Conservation (phyloP, 2,113 vertebrate genomes). For the Sterna hirundo region DNA sequence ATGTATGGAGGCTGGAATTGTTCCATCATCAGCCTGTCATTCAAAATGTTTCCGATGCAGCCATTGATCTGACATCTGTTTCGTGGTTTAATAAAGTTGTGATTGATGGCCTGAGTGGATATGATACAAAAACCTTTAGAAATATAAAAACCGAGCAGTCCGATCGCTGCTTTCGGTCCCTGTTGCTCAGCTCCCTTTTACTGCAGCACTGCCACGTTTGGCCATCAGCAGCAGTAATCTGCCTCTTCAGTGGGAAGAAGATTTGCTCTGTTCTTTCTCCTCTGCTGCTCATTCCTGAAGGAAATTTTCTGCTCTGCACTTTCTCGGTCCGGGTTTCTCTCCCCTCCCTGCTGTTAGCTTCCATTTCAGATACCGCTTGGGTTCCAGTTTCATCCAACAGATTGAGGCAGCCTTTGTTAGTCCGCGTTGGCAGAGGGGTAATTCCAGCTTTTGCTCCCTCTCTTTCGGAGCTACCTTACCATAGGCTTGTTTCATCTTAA, state of each 20-base stretch:
- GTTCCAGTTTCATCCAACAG: not conserved
- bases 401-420: not conserved
- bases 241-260: not conserved
- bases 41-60: conserved; percentile 37
- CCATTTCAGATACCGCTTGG: not conserved
- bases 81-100: conserved; percentile 44
- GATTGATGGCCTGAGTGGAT: conserved; percentile 46
- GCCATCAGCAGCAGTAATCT: not conserved
- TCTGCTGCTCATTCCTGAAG: not conserved
- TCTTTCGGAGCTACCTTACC: not conserved
- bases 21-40: conserved; percentile 35
- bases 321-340: not conserved
- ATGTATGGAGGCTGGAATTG: conserved; percentile 30
- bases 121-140: conserved; percentile 6
- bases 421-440: not conserved
- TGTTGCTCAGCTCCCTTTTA: not conserved
- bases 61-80: conserved; percentile 26
- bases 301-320: not conserved
- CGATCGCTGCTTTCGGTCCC: not conserved
- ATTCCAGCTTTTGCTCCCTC: not conserved
- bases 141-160: not conserved
- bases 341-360: not conserved
- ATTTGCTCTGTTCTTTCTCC: not conserved
- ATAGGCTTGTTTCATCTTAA: not conserved
- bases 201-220: not conserved